These are phyloP conservation scores for human DNA, from an alignment of 2,113 vertebrate species.

Conservation along the genomic window GRCh38 chr2:136627001-136627500, in stretches of 20 bases:
- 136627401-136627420: slow-evolving; percentile 36
- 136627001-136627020: neutral
- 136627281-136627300: slow-evolving; percentile 52
- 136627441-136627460: neutral
- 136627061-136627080: neutral
- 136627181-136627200: slow-evolving; percentile 54
- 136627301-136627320: slow-evolving; percentile 63
- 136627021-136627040: neutral
- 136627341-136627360: slow-evolving; percentile 18
- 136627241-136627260: slow-evolving; percentile 45
- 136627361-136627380: slow-evolving; percentile 37
- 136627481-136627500: neutral
- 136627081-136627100: neutral
- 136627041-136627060: neutral
- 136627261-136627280: slow-evolving; percentile 44
- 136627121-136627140: neutral
- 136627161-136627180: neutral
- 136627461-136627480: neutral
- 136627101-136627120: slow-evolving; percentile 41
- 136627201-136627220: slow-evolving; percentile 47
- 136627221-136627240: slow-evolving; percentile 46
- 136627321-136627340: slow-evolving; percentile 49
- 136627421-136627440: neutral
- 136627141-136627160: neutral
- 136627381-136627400: slow-evolving; percentile 49